Evolutionary conservation across 53 echinoderm and acorn worm genomes (phyloP), one percentile per base, ranked within the genome.

Genomic region (Apostichopus leukothele): DNA sequence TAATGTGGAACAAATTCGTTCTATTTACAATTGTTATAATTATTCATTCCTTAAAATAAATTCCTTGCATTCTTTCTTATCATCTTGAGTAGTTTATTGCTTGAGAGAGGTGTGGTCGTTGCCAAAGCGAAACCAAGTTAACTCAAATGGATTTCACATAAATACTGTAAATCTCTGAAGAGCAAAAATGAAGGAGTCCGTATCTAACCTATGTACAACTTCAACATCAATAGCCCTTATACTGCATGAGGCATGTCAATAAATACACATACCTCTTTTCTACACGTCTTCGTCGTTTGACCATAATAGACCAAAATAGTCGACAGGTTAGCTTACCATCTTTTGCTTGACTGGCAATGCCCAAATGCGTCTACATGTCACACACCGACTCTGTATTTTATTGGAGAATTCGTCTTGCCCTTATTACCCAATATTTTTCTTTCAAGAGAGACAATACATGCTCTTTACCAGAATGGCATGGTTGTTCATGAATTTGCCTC

Each of bases 141-240:
- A 86, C 16, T 75, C 89, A 7, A 90, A 79, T 53, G 90, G 91
- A 57, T 89, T 76, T 7, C 90, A 94, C 74, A 91, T 79, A 19
- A 91, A 86, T 25, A 89, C 89, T 26, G 93, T 86, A 75, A 90
- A 95, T 23, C 95, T 80, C 53, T 91, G 89, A n/a, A 95, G 59
- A 12, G 84, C 90, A 83, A 91, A 90, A 0, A 95, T 83, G 27
- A 92, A 95, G 9, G 92, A 93, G 76, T 93, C 95, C 12, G 88
- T 85, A 1, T 89, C 90, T 14, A 92, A 20, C 1, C 92, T 88
- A 88, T 92, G 89, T 53, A 92, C 26, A 13, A 93, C 89, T 66
- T 95, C 93, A 79, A 94, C 88, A 73, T 93, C 89, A 50, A 95
- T 83, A 1, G 95, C 93, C 67, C 95, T 83, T 9, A 91, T 14